Base-by-base conservation (phyloP, 2,797 vertebrate species). In the Myripristis jacobus region DNA sequence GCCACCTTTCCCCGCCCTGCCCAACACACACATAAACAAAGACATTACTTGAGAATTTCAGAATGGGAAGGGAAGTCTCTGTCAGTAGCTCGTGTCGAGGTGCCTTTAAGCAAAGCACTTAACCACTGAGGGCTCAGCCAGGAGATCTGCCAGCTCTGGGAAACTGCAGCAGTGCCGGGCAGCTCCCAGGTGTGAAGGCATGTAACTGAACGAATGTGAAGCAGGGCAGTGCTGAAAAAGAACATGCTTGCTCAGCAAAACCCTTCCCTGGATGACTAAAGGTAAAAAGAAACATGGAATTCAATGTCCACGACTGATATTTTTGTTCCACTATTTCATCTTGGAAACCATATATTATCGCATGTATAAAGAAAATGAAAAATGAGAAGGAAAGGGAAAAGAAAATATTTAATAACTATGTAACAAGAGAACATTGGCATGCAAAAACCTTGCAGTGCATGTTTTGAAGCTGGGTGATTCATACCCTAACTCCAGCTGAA, bases 221-320 rank as follows among this genome's bases (percentile, higher is more conserved):
- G 67, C 59, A 67, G 53, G 34, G 63, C 48, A 67, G 34, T 3
- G 27, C 58, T 41, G 53, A 70, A 58, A 84, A 68, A 70, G 71
- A 88, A 82, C 73, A 77, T 59, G 81, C 77, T 43, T 4, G 46
- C 66, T 88, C 80, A 88, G 82, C 84, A 67, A 54, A 82, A 64
- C 7, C 24, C 12, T 16, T 48, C 55, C 41, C 50, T 47, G 46
- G 34, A 48, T 47, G 51, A 73, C 59, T 51, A 65, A 31, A 38
- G n/a, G 41, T 18, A 18, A 41, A 10, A n/a, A 54, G 38, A 53
- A 60, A 22, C 21, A 43, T 6, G 46, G 18, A 55, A 43, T 46
- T 19, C 64, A 27, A 61, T 41, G 38, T 41, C 13, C 38, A 41
- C n/a, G 21, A 18, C 53, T 50, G 21, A 73, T 57, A 68, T 66